Percentiles rank a stretch among this genome's conserved stretches.
phyloP scores from a whole-genome alignment of 2,888 invertebrate genomes.

The Aphodius granarius region DNA sequence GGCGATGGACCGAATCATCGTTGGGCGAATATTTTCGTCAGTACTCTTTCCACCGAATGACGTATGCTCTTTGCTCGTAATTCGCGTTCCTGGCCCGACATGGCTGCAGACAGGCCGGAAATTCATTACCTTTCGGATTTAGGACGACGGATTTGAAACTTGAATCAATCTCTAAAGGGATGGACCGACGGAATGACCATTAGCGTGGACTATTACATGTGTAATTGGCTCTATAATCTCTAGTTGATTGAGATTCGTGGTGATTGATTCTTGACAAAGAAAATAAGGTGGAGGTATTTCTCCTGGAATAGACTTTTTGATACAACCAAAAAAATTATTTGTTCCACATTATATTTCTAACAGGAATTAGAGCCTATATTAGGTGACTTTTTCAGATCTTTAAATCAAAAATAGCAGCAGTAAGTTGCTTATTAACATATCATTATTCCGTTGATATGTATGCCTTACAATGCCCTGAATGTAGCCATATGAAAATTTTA shows the following conservation, averaged over 20 bases:
- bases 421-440: no score
- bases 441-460: no score
- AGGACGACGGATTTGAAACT: not conserved
- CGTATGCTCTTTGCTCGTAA: not conserved
- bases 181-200: not conserved
- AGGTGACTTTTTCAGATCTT: no score
- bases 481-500: no score
- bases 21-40: slow-evolving; percentile 3
- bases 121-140: slow-evolving; percentile 4
- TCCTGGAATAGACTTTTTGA: no score
- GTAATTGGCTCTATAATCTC: not conserved
- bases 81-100: not conserved
- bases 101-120: not conserved
- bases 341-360: no score
- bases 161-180: not conserved
- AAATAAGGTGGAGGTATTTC: no score
- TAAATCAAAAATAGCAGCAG: no score
- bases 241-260: not conserved
- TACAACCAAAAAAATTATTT: no score
- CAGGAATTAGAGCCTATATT: no score
- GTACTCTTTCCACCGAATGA: not conserved
- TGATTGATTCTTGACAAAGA: not conserved
- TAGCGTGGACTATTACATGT: not conserved
- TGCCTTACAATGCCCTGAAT: no score
- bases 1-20: not conserved